Evolutionary conservation across 2,113 vertebrate genomes (phyloP), one percentile per base, ranked within the genome.

Genomic region (Procavia capensis): DNA sequence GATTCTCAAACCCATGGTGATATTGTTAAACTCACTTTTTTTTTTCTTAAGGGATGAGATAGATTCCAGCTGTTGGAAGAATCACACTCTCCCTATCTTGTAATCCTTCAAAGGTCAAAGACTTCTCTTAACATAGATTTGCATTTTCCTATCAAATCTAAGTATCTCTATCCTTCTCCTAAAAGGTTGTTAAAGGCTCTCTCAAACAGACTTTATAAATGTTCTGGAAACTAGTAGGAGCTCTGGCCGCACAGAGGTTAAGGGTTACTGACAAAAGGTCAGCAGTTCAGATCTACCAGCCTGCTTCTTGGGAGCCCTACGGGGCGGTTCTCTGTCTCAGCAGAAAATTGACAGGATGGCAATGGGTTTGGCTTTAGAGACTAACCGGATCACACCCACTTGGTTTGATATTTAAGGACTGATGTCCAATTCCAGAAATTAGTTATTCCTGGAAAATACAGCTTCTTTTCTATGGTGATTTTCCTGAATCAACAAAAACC

Each of bases 71-170:
- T 20, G n/a, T 57, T 93, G 43, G 64, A 75, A 87, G 45, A 25
- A 31, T 74, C 29, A 66, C 83, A 88, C 63, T 81, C 47, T 92
- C 47, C 34, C 57, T 85, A 31, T 27, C 13, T 66, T 66, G n/a
- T 61, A 78, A 94, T 85, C n/a, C n/a, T 92, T 91, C 45, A 57
- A 88, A 94, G 50, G 24, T 91, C 47, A 92, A n/a, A n/a, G 43
- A 13, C 86, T 82, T 94, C 57, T 68, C 22, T 66, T 75, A 19
- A 83, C 34, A 74, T 59, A 36, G 70, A 64, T 91, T 88, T 95
- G 5, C n/a, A 82, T 70, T 91, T 94, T 75, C 24, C 47, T 64
- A 75, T 41, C 3, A 22, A 91, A 63, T 6, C 57, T 86, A 80
- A 91, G 66, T 47, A 70, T 75, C 45, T 91, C 41, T 64, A 59